Percentiles rank a stretch among this genome's conserved stretches.
phyloP scores from a whole-genome alignment of 2,888 invertebrate species.

The Drosophila atripex region DNA sequence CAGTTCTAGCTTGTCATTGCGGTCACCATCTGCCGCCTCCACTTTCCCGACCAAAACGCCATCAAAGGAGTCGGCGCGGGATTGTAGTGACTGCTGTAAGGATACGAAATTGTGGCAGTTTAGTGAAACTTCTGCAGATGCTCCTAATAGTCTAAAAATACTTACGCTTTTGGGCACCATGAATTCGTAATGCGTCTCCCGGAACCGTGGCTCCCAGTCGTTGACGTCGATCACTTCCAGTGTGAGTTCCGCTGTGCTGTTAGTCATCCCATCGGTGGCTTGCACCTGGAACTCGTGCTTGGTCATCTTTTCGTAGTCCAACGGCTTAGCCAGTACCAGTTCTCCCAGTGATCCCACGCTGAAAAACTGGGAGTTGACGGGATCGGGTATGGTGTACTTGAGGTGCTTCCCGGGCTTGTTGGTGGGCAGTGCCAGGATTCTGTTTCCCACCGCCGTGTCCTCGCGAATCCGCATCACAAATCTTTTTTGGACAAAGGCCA shows the following conservation, averaged over 20 bases:
- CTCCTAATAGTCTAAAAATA: constrained; percentile 7
- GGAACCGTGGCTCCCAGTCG: constrained; percentile 96
- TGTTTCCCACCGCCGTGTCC: constrained; percentile 89
- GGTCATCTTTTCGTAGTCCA: constrained; percentile 91
- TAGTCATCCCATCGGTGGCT: constrained; percentile 90
- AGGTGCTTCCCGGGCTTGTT: constrained; percentile 88
- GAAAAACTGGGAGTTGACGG: constrained; percentile 90
- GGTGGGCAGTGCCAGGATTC: constrained; percentile 89
- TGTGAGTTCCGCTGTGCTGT: constrained; percentile 92
- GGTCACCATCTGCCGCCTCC: constrained; percentile 95
- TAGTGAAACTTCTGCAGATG: not conserved
- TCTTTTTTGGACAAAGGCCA: constrained; percentile 88
- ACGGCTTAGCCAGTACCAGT: constrained; percentile 88
- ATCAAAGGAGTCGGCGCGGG: constrained; percentile 80
- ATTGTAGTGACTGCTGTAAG: constrained; percentile 71
- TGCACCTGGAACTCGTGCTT: constrained; percentile 91
- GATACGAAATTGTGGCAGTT: not conserved
- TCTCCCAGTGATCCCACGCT: constrained; percentile 92
- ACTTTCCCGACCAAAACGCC: constrained; percentile 87
- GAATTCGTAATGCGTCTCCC: constrained; percentile 94
- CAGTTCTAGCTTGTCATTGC: constrained; percentile 89
- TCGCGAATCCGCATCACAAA: constrained; percentile 90
- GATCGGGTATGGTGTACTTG: constrained; percentile 90
- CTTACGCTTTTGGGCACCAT: constrained; percentile 82
- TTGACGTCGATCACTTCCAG: constrained; percentile 93